phyloP scores from a whole-genome alignment of 2,113 vertebrate species.

The Polypterus senegalus region DNA sequence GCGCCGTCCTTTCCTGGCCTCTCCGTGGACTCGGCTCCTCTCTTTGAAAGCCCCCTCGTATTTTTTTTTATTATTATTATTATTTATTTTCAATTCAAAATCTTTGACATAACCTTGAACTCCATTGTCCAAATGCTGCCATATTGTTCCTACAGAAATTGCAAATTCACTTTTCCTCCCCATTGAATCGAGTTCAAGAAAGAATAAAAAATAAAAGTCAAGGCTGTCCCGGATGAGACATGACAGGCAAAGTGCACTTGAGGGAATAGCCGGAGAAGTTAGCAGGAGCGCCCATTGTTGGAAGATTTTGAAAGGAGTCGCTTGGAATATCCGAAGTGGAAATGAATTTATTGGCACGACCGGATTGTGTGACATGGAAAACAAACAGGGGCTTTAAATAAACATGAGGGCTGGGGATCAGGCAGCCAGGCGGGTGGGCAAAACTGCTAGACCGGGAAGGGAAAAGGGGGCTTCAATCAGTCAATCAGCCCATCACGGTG shows the following conservation, averaged over 20 bases:
- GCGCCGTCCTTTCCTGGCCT: slow-evolving; percentile 35
- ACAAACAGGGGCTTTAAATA: no score
- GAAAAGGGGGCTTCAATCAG: no score
- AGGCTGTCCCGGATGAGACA: background rate
- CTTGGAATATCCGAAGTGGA: no score
- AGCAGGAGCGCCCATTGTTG: background rate
- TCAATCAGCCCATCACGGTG: no score
- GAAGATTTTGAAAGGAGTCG: no score
- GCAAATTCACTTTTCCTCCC: background rate
- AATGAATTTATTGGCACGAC: no score
- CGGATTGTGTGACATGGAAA: no score
- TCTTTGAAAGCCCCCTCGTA: background rate
- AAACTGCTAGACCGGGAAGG: no score
- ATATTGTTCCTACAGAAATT: slow-evolving; percentile 29
- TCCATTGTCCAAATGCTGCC: slow-evolving; percentile 30
- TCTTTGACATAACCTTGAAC: slow-evolving; percentile 50
- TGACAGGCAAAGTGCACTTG: background rate
- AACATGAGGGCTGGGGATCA: no score
- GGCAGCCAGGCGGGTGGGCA: no score
- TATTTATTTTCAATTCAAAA: slow-evolving; percentile 29
- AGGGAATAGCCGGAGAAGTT: background rate
- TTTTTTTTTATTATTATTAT: slow-evolving; percentile 23
- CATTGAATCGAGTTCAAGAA: background rate
- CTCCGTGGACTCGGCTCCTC: slow-evolving; percentile 27
- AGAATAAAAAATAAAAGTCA: no score